Evolutionary conservation across 2,113 vertebrate genomes (phyloP).

Genomic region (Poeciliopsis prolifica): DNA sequence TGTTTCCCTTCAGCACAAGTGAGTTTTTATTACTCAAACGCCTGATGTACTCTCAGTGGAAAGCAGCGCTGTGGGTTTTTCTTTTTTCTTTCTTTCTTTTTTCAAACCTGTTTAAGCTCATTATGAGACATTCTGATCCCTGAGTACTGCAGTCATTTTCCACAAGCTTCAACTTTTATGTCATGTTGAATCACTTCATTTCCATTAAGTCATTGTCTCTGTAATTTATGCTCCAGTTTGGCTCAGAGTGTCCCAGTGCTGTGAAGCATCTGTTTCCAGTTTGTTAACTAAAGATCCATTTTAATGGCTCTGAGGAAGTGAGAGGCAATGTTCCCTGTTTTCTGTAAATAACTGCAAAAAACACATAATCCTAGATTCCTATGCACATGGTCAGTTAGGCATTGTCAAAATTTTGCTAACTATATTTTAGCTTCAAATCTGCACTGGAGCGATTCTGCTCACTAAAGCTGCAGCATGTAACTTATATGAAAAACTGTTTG

Average conservation of each 20-base stretch:
- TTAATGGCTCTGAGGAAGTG: slow-evolving; percentile 27
- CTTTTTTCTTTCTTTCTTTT: no score
- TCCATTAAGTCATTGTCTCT: slow-evolving; percentile 39
- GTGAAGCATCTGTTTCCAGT: slow-evolving; percentile 61
- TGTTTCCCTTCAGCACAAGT: no score
- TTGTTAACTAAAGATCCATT: slow-evolving; percentile 38
- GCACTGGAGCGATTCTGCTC: no score
- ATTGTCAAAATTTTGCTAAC: background rate
- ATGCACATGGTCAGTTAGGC: slow-evolving; percentile 11
- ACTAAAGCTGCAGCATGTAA: no score
- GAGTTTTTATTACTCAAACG: no score
- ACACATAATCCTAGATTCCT: slow-evolving; percentile 4
- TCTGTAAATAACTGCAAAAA: slow-evolving; percentile 31
- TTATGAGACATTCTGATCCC: background rate
- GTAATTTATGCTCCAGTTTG: background rate
- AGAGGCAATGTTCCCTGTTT: slow-evolving; percentile 15
- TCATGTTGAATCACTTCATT: slow-evolving; percentile 20
- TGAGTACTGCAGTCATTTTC: slow-evolving; percentile 4
- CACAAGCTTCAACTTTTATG: slow-evolving; percentile 1
- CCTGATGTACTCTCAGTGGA: no score
- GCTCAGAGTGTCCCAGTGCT: slow-evolving; percentile 23
- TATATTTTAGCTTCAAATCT: no score
- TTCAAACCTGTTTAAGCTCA: background rate
- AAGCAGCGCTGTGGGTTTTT: no score
- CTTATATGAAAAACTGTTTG: no score